Base-by-base conservation (phyloP, 2,888 invertebrate genomes). In the Gasteruption jaculator region DNA sequence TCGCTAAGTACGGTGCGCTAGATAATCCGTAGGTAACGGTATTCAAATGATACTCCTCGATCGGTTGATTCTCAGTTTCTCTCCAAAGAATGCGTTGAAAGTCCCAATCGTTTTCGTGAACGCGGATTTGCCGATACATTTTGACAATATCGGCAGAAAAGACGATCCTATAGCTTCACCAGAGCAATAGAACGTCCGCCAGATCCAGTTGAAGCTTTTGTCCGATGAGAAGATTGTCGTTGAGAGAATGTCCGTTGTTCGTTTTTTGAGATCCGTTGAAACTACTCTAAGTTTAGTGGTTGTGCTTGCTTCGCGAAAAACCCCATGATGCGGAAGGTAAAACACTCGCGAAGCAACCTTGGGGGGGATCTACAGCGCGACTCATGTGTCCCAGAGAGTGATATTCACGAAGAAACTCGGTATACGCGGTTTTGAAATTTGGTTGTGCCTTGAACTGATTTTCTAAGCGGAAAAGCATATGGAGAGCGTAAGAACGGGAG, bases 121-220 rank as follows among this genome's bases (percentile, higher is more conserved):
- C 38, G 7, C 20, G 19, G 24, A 43, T 35, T 16, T 46, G 42
- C 7, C 46, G 39, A 12, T 46, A 42, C 39, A 43, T 39, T 11
- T 42, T 43, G 8, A 36, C 42, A 11, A 39, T 36, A 14, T 41
- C 41, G 8, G 41, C 16, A 7, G 25, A 16, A 32, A 44, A 44
- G 5, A 33, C 33, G 41, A 29, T 40, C 2, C 39, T 35, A 24
- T 31, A 35, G n/a, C n/a, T 32, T 2, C 46, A 39, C 18, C 34
- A 39, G 12, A 38, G 29, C 6, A 26, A 11, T 15, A 46, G 36
- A 27, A 39, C 39, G 18, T 31, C 37, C 15, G 31, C 11, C 6
- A 42, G 38, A 19, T 38, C 38, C 7, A 21, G 14, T 12, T 43
- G 38, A 2, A 43, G 24, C 7, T 33, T 43, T 3, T 37, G 38